A percentile compares a stretch with the other conserved stretches of the same genome.
phyloP scores from a whole-genome alignment of 2,113 vertebrate species.

The Lampris incognitus region DNA sequence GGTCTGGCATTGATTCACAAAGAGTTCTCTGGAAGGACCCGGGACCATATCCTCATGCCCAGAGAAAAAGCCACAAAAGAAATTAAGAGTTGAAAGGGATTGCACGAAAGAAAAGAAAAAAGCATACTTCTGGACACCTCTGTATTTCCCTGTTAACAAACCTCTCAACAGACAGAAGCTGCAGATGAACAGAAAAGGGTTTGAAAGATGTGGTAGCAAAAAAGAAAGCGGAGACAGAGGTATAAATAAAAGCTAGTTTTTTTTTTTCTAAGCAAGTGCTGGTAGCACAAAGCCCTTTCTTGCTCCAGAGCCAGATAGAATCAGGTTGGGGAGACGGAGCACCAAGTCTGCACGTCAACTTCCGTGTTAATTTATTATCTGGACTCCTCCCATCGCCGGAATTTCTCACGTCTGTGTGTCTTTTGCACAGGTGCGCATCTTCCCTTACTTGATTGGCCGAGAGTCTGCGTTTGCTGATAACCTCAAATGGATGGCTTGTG shows the following conservation, averaged over 20 bases:
- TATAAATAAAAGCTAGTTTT: slow-evolving; percentile 3
- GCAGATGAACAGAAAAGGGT: background rate
- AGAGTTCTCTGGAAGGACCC: slow-evolving; percentile 66
- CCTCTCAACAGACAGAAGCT: background rate
- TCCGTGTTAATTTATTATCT: slow-evolving; percentile 36
- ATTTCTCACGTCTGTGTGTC: slow-evolving; percentile 40
- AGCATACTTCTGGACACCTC: too few species aligned
- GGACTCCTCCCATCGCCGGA: slow-evolving; percentile 41
- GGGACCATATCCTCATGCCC: slow-evolving; percentile 51
- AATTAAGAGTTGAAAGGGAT: slow-evolving; percentile 34
- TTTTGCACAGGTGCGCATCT: slow-evolving; percentile 93
- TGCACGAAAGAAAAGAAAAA: background rate
- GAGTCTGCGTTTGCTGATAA: slow-evolving; percentile 98
- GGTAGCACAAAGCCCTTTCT: slow-evolving; percentile 7
- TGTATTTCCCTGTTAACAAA: background rate
- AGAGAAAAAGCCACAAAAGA: slow-evolving; percentile 21
- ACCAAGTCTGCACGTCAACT: slow-evolving; percentile 32
- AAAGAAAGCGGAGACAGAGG: background rate
- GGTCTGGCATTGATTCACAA: slow-evolving; percentile 69
- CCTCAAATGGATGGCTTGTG: slow-evolving; percentile 99
- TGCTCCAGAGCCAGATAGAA: slow-evolving; percentile 42
- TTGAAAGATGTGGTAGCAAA: background rate
- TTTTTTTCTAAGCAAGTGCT: slow-evolving; percentile 12
- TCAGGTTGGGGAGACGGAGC: slow-evolving; percentile 55
- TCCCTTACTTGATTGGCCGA: slow-evolving; percentile 97